A percentile compares a stretch with the other conserved stretches of the same genome.
Evolutionary conservation across 2,113 vertebrate genomes (phyloP).

Genomic region (Accipiter virgatus): DNA sequence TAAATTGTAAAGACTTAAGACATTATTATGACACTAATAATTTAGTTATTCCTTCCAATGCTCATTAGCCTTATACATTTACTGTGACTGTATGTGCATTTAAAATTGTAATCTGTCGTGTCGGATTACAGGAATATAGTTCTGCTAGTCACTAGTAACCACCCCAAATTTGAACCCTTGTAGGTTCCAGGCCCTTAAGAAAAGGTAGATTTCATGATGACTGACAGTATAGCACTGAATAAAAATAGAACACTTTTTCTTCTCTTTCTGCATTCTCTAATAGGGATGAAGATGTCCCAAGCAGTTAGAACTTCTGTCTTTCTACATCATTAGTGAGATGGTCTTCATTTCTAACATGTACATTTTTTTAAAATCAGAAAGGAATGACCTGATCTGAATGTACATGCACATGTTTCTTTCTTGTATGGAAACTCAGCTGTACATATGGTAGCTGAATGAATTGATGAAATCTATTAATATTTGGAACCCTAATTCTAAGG

Average conservation of each 20-base stretch:
- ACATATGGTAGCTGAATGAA: background rate
- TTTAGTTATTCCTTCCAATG: background rate
- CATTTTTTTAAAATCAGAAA: background rate
- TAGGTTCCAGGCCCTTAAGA: background rate
- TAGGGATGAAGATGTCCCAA: background rate
- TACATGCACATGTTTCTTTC: background rate
- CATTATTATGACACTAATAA: background rate
- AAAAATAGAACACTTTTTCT: background rate
- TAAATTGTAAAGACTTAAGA: background rate
- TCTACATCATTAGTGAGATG: background rate
- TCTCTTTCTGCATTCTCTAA: background rate
- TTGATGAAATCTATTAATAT: background rate
- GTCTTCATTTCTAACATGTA: background rate
- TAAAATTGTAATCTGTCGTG: background rate
- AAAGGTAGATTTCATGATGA: background rate
- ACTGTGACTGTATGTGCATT: background rate
- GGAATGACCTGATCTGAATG: background rate
- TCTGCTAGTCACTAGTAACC: background rate
- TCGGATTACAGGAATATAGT: background rate
- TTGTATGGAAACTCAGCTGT: background rate
- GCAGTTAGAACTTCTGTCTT: background rate
- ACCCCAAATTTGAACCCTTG: background rate
- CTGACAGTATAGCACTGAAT: background rate
- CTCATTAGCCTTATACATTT: background rate
- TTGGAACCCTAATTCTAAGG: background rate